phyloP scores from a whole-genome alignment of 2,888 invertebrate genomes.

The Augiades crinisus region DNA sequence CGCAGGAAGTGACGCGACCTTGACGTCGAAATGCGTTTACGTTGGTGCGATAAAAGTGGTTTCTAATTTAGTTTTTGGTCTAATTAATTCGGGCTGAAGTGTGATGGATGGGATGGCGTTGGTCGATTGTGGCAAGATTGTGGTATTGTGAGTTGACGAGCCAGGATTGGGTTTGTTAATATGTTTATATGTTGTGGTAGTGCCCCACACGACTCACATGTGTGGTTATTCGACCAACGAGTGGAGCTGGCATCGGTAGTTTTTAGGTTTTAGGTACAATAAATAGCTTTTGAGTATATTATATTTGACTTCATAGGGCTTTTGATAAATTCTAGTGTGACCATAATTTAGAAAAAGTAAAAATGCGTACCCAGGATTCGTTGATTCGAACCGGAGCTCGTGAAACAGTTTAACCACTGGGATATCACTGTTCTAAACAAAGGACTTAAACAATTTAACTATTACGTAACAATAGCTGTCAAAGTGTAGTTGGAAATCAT shows the following conservation, averaged over 20 bases:
- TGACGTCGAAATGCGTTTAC: slow-evolving; percentile 49
- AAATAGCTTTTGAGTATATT: not conserved
- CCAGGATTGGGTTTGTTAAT: too few relatives aligned
- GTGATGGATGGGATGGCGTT: not conserved
- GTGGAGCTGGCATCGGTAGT: too few relatives aligned
- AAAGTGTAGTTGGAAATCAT: slow-evolving; percentile 13
- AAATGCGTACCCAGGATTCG: too few relatives aligned
- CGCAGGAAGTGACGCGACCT: slow-evolving; percentile 65
- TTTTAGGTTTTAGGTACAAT: too few relatives aligned
- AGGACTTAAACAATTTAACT: slow-evolving; percentile 3
- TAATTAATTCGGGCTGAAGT: not conserved
- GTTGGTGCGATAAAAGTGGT: slow-evolving; percentile 38
- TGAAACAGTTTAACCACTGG: too few relatives aligned
- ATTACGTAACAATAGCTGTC: not conserved
- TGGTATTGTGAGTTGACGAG: not conserved
- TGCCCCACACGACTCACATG: too few relatives aligned
- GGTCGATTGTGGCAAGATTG: not conserved
- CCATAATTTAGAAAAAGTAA: too few relatives aligned
- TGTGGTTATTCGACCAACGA: too few relatives aligned
- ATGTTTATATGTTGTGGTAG: too few relatives aligned
- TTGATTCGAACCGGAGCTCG: too few relatives aligned
- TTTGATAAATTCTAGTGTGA: too few relatives aligned
- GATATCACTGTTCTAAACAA: not conserved
- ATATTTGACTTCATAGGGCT: not conserved
- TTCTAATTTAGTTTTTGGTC: slow-evolving; percentile 36